These are phyloP conservation scores for Spondyliosoma cantharus DNA, from an alignment of 2,797 vertebrate genomes.

Conservation along the genomic window DNA sequence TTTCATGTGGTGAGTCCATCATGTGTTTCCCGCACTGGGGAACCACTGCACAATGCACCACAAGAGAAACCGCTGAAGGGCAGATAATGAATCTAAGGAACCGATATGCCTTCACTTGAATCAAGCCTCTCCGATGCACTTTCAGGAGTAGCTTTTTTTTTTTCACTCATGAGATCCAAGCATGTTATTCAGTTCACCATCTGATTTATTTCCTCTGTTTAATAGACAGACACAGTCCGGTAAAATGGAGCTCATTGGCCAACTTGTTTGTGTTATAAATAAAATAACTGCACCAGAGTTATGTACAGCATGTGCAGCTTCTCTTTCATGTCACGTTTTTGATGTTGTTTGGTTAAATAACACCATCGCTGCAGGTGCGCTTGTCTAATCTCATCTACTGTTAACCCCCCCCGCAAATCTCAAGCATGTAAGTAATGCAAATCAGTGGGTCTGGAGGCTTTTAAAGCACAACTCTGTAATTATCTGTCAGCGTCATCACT, in stretches of 20 bases:
- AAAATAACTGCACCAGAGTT: not conserved
- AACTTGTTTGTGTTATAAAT: not conserved
- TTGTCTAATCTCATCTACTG: conserved; percentile 5
- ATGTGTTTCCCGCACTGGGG: not conserved
- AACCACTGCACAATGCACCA: conserved; percentile 11
- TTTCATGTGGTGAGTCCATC: conserved; percentile 9
- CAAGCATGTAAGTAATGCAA: conserved; percentile 37
- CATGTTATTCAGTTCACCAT: not conserved
- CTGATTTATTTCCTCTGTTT: not conserved
- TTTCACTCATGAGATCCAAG: not conserved
- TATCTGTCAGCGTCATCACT: conserved; percentile 1
- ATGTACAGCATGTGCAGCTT: not conserved
- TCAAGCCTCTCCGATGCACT: not conserved
- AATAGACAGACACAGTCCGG: not conserved
- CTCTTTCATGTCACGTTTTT: not conserved
- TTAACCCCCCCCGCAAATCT: conserved; percentile 1
- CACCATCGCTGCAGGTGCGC: not conserved
- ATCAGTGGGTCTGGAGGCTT: conserved; percentile 18
- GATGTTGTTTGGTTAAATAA: conserved; percentile 10
- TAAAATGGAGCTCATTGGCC: not conserved
- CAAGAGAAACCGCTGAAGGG: conserved; percentile 27
- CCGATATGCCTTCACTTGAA: not conserved
- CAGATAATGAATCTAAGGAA: conserved; percentile 20
- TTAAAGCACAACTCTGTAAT: conserved; percentile 27
- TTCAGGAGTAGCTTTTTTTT: not conserved